phyloP scores from a whole-genome alignment of 2,113 vertebrate species.

The Notarius quadriscutis region DNA sequence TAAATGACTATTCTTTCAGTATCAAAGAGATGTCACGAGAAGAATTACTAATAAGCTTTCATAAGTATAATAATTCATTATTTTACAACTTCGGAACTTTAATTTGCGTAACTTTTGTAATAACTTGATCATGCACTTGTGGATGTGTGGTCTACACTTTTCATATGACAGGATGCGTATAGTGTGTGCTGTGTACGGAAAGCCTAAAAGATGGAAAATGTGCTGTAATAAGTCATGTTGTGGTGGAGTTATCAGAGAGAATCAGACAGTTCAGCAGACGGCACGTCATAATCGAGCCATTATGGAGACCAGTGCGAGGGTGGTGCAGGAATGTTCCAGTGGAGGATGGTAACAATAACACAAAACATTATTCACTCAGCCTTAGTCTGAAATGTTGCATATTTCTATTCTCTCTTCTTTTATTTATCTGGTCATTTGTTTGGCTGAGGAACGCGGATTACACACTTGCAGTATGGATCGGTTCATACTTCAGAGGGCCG shows the following conservation, averaged over 20 bases:
- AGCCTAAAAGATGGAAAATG: conserved; percentile 20
- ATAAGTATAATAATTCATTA: background rate
- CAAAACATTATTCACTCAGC: conserved; percentile 44
- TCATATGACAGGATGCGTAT: background rate
- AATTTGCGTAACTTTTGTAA: background rate
- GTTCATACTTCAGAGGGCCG: background rate
- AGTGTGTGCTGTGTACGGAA: conserved; percentile 5
- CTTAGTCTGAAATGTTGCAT: conserved; percentile 20
- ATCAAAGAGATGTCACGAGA: background rate
- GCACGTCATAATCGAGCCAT: conserved; percentile 64
- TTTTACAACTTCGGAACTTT: background rate
- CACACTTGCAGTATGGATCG: background rate
- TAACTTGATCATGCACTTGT: background rate
- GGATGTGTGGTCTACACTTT: background rate
- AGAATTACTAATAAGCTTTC: background rate
- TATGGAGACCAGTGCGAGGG: conserved; percentile 60
- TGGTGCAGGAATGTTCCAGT: conserved; percentile 68
- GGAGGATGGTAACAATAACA: conserved; percentile 65
- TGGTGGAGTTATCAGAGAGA: conserved; percentile 4
- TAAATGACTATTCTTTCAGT: background rate
- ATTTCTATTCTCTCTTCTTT: background rate
- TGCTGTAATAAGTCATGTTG: conserved; percentile 1
- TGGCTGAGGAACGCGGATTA: background rate
- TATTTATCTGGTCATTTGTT: background rate
- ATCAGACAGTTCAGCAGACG: conserved; percentile 17